These are phyloP conservation scores for Aleiodes alternator DNA, from an alignment of 2,888 invertebrate genomes.

Conservation along the genomic window DNA sequence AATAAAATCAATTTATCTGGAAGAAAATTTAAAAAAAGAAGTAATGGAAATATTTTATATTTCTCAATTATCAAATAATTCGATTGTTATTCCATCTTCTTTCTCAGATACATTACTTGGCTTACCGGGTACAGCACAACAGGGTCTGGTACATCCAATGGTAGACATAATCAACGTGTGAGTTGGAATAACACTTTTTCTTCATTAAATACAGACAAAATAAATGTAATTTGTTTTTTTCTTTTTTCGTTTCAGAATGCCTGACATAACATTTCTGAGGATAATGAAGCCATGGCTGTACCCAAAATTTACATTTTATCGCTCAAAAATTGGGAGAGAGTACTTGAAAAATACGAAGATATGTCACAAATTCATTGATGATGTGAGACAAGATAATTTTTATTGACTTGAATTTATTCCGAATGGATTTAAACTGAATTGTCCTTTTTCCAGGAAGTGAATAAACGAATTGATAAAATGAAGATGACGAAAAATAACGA, in stretches of 20 bases:
- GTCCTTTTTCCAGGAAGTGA: too few relatives aligned
- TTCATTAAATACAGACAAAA: too few relatives aligned
- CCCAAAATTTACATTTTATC: not conserved
- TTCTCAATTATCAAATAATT: not conserved
- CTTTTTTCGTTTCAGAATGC: not conserved
- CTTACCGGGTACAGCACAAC: not conserved
- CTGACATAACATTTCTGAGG: not conserved
- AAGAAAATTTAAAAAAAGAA: too few relatives aligned
- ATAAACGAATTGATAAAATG: too few relatives aligned
- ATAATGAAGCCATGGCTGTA: slow-evolving; percentile 16
- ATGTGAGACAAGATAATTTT: not conserved
- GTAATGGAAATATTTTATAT: too few relatives aligned
- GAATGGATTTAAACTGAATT: too few relatives aligned
- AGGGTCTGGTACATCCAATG: too few relatives aligned
- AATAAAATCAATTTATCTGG: too few relatives aligned
- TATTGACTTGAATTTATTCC: not conserved
- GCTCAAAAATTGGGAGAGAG: not conserved
- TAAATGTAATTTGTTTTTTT: too few relatives aligned
- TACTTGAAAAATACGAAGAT: not conserved
- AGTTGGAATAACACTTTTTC: too few relatives aligned
- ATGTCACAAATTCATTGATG: slow-evolving; percentile 10
- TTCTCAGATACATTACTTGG: slow-evolving; percentile 8
- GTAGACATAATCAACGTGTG: too few relatives aligned
- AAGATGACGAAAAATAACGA: too few relatives aligned
- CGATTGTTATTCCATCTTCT: not conserved